A percentile compares a stretch with the other conserved stretches of the same genome.
These are phyloP conservation scores for Holotrichia oblita DNA, from an alignment of 1,140 invertebrate genomes.

Conservation along the genomic window DNA sequence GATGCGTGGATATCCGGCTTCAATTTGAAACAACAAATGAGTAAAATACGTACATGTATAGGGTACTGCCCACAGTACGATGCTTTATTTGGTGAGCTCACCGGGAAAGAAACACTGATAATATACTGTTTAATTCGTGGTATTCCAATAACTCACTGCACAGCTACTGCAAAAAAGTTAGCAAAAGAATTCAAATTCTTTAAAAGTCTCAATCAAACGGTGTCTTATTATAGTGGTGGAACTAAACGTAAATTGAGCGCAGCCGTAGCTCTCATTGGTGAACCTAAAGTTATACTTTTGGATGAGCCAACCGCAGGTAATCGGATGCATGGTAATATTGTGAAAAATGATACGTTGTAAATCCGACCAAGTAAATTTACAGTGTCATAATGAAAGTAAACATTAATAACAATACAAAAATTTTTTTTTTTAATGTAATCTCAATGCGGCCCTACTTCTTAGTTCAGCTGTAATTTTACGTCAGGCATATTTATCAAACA, in stretches of 20 bases:
- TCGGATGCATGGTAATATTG: too few species aligned
- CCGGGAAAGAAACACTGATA: conserved; percentile 77
- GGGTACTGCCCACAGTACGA: conserved; percentile 87
- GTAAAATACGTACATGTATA: conserved; percentile 67
- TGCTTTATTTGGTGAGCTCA: conserved; percentile 81
- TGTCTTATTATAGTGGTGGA: conserved; percentile 81
- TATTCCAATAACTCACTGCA: conserved; percentile 63
- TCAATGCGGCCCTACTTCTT: too few species aligned
- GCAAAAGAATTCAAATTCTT: conserved; percentile 62
- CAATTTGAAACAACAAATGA: conserved; percentile 64
- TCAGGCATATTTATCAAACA: too few species aligned
- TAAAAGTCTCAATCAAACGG: conserved; percentile 65
- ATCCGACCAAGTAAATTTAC: too few species aligned
- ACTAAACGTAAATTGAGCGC: conserved; percentile 95
- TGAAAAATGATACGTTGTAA: too few species aligned
- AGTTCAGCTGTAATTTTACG: too few species aligned
- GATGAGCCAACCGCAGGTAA: conserved; percentile 79
- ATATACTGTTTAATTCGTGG: conserved; percentile 81
- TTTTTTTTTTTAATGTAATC: too few species aligned
- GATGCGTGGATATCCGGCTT: conserved; percentile 56
- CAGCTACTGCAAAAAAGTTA: conserved; percentile 55
- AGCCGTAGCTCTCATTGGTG: conserved; percentile 89
- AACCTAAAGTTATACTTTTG: conserved; percentile 86
- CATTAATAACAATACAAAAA: too few species aligned
- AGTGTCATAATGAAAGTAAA: too few species aligned